Evolutionary conservation across 2,888 invertebrate species (phyloP).

Genomic region (Pandemis corylana): DNA sequence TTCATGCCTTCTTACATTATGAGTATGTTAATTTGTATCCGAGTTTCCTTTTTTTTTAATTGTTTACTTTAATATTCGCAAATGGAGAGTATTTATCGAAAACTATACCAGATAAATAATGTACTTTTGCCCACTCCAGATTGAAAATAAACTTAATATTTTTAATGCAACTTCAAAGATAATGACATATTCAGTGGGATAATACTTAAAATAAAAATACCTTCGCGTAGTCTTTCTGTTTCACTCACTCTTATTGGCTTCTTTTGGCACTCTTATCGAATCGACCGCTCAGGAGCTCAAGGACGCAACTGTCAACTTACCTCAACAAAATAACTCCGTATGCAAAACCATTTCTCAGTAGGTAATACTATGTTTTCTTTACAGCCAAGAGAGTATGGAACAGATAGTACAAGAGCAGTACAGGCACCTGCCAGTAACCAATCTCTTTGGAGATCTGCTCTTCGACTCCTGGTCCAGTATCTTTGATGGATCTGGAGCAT

Average conservation of each 20-base stretch:
- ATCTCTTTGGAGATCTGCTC: constrained; percentile 59
- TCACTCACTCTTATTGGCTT: too few species aligned
- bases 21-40: constrained; percentile 53
- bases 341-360: background rate
- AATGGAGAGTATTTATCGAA: too few species aligned
- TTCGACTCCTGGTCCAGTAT: constrained; percentile 71
- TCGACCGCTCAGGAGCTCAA: too few species aligned
- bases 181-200: too few species aligned
- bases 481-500: constrained; percentile 64
- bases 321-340: background rate
- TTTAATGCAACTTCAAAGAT: too few species aligned
- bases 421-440: constrained; percentile 61
- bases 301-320: too few species aligned
- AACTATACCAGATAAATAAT: too few species aligned
- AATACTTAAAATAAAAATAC: too few species aligned
- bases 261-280: too few species aligned
- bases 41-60: background rate
- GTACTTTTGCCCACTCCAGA: too few species aligned
- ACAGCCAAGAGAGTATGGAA: constrained; percentile 56
- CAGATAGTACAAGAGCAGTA: constrained; percentile 54
- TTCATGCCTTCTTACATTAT: constrained; percentile 65
- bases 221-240: too few species aligned
- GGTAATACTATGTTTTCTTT: constrained; percentile 36
- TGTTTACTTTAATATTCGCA: background rate
- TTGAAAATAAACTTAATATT: too few species aligned